Evolutionary conservation across 1,140 invertebrate genomes (phyloP).

Genomic region (Drosophila dunni): DNA sequence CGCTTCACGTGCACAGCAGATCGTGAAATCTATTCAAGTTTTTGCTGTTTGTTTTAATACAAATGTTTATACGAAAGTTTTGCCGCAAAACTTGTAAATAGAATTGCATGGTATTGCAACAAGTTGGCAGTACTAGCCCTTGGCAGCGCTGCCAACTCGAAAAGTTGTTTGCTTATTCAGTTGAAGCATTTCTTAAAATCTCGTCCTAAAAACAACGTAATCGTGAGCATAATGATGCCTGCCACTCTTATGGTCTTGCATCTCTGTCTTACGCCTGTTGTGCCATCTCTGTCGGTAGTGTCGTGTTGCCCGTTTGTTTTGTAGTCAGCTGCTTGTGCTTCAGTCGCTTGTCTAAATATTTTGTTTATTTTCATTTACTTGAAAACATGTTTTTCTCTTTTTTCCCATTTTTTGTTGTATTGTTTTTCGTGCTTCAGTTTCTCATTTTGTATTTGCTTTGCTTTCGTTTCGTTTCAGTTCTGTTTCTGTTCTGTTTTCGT

Average conservation of each 20-base stretch:
- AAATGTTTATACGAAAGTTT: not conserved
- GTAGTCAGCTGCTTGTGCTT: conserved; percentile 36
- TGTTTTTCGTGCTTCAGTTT: conserved; percentile 26
- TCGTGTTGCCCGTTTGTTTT: conserved; percentile 24
- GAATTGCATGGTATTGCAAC: not conserved
- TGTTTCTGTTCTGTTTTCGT: conserved; percentile 12
- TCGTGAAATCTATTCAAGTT: not conserved
- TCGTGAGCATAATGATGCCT: not conserved
- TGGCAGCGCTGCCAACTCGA: conserved; percentile 4
- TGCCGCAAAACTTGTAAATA: not conserved
- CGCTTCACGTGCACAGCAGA: not conserved
- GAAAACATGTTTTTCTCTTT: conserved; percentile 21
- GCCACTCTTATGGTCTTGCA: not conserved
- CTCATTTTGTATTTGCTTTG: conserved; percentile 40
- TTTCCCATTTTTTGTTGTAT: too few relatives aligned
- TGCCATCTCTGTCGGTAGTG: not conserved
- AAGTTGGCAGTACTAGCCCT: conserved; percentile 1
- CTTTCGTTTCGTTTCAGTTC: conserved; percentile 9
- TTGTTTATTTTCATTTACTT: conserved; percentile 56
- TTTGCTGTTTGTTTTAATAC: not conserved
- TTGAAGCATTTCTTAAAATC: not conserved
- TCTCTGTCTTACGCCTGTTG: not conserved
- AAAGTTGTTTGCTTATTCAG: conserved; percentile 2
- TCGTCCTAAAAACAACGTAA: not conserved
- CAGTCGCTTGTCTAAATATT: conserved; percentile 47